Conservation (phyloP, 2,888 invertebrate species). For the Coleophora deauratella region DNA sequence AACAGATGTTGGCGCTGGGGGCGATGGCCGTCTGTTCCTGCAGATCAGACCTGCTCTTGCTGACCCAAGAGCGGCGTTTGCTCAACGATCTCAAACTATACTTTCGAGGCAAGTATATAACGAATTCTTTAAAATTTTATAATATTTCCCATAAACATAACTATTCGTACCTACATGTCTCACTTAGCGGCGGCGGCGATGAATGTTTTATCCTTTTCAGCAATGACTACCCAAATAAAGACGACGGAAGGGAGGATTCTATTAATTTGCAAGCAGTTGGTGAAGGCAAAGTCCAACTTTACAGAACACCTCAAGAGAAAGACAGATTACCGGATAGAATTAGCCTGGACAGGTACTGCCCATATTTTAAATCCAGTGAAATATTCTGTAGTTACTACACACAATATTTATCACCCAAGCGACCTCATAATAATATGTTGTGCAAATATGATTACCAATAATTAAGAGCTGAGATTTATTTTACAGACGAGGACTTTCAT, state of each 20-base stretch:
- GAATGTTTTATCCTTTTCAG: slow-evolving; percentile 13
- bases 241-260: slow-evolving; percentile 49
- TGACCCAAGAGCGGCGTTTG: slow-evolving; percentile 42
- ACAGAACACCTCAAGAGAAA: slow-evolving; percentile 82
- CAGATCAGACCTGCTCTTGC: slow-evolving; percentile 65
- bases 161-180: too few relatives aligned
- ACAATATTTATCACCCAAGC: too few relatives aligned
- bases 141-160: too few relatives aligned
- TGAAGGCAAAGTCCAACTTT: slow-evolving; percentile 79
- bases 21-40: slow-evolving; percentile 56
- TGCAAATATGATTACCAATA: too few relatives aligned
- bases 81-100: slow-evolving; percentile 68
- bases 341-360: slow-evolving; percentile 82
- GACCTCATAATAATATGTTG: too few relatives aligned
- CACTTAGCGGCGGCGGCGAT: too few relatives aligned
- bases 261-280: slow-evolving; percentile 74
- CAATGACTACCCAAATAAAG: slow-evolving; percentile 32
- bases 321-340: slow-evolving; percentile 91
- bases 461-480: too few relatives aligned
- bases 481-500: slow-evolving; percentile 83
- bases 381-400: too few relatives aligned
- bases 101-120: background rate
- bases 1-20: slow-evolving; percentile 40
- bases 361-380: too few relatives aligned
- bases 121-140: too few relatives aligned